phyloP scores from a whole-genome alignment of 1,140 invertebrate species.

The Orchesella cincta region DNA sequence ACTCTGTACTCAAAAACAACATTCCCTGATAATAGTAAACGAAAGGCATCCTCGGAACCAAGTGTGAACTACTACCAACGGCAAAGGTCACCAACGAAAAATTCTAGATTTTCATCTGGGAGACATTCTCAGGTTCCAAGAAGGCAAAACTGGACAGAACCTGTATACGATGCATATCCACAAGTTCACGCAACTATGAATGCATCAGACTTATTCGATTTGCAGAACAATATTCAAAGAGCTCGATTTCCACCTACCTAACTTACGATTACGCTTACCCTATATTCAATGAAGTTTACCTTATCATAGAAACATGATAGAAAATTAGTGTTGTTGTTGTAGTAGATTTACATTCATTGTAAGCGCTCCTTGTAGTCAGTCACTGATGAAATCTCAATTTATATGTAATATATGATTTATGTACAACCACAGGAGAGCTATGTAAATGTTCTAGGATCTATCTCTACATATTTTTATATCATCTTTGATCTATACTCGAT shows the following conservation, averaged over 20 bases:
- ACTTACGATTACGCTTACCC: no score
- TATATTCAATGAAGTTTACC: no score
- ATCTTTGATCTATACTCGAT: no score
- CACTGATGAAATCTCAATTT: no score
- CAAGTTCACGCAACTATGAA: slow-evolving; percentile 20
- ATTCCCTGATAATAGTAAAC: background rate
- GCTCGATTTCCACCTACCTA: background rate
- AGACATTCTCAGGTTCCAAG: background rate
- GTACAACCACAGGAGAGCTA: no score
- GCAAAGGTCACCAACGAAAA: background rate
- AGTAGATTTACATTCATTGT: background rate
- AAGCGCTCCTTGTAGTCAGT: no score
- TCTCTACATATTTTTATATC: no score
- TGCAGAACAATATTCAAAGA: slow-evolving; percentile 12
- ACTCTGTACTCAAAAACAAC: slow-evolving; percentile 2
- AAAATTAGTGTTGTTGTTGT: no score
- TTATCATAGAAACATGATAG: no score
- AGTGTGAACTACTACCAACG: background rate
- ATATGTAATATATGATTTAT: no score
- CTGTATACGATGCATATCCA: slow-evolving; percentile 29
- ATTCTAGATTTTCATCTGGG: background rate
- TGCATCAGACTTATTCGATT: slow-evolving; percentile 32
- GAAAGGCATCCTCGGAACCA: background rate
- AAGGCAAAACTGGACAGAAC: slow-evolving; percentile 15
- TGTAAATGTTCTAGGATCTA: no score